Evolutionary conservation across 2,797 vertebrate species (phyloP), one percentile per base, ranked within the genome.

Genomic region (Falco cherrug): DNA sequence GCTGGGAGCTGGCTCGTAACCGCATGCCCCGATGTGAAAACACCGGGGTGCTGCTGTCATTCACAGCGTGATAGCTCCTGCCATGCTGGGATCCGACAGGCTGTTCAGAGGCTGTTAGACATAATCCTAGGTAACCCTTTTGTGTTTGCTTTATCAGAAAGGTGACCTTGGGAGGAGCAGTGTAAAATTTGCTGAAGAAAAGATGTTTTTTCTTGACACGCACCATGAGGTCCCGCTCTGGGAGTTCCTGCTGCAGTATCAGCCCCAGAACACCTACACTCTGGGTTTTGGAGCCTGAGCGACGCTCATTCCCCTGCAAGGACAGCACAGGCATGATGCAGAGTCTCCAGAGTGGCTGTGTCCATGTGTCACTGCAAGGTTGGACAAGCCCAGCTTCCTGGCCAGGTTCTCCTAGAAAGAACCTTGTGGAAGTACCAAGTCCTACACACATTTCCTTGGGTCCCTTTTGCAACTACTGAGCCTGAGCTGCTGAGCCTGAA

Each of bases 141-240:
- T 84, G 61, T 54, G 35, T 79, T 79, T 75, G 56, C 77, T 95
- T 96, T 93, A 78, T 94, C 80, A 91, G 81, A 91, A 75, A 70
- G n/a, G 77, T n/a, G 18, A 78, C 87, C 84, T 92, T 90, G 83
- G 79, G 48, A 96, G 82, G 19, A 94, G 14, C 67, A 33, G 3
- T 45, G 48, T 45, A 90, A 95, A 86, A 89, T 80, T 64, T 90
- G 11, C 71, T 87, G 43, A 68, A 16, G 7, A 83, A 95, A 68
- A 94, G 22, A 60, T 89, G 39, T 54, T 60, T 96, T 95, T 94
- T 87, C 67, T 82, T 82, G 43, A 87, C 53, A 74, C 76, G 18
- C 5, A 47, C 20, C 26, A 48, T 4, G 1, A 80, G 41, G 24
- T 75, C 25, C 67, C 8, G 1, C 54, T 37, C 43, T 74, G 73